Evolutionary conservation across 2,888 invertebrate species (phyloP).

Genomic region (Chrysotoxum bicinctum): DNA sequence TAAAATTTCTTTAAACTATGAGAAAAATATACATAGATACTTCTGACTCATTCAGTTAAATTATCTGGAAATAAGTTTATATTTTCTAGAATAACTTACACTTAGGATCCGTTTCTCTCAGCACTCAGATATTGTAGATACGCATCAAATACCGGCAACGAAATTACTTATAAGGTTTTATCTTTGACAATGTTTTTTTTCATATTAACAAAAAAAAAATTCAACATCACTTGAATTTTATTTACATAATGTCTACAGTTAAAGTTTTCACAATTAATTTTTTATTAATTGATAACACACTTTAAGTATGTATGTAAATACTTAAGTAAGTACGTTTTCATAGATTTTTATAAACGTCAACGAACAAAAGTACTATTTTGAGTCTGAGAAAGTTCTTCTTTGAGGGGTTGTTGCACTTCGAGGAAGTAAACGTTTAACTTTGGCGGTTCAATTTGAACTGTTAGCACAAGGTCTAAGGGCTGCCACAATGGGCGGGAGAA

Average conservation of each 20-base stretch:
- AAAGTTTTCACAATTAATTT: neutral
- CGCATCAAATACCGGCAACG: neutral
- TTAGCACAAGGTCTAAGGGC: neutral
- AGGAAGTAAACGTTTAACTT: neutral
- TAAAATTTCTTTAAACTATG: too few relatives aligned
- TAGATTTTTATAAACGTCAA: neutral
- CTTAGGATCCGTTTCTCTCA: neutral
- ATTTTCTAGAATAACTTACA: neutral
- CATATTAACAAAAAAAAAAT: slow-evolving; percentile 1
- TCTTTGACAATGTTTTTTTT: slow-evolving; percentile 7
- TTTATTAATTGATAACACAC: neutral
- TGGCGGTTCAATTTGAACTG: neutral
- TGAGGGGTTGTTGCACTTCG: neutral
- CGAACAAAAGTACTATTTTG: neutral
- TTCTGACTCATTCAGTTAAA: too few relatives aligned
- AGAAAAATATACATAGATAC: too few relatives aligned
- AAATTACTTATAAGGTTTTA: slow-evolving; percentile 1
- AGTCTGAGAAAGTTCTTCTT: neutral
- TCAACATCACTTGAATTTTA: slow-evolving; percentile 10
- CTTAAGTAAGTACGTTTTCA: neutral
- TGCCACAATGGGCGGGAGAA: neutral
- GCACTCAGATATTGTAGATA: neutral
- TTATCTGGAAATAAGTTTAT: too few relatives aligned
- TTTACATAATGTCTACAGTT: neutral
- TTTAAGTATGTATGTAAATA: too few relatives aligned